Evolutionary conservation across 2,797 vertebrate species (phyloP), one percentile per base, ranked within the genome.

Genomic region (Micrastur ruficollis): DNA sequence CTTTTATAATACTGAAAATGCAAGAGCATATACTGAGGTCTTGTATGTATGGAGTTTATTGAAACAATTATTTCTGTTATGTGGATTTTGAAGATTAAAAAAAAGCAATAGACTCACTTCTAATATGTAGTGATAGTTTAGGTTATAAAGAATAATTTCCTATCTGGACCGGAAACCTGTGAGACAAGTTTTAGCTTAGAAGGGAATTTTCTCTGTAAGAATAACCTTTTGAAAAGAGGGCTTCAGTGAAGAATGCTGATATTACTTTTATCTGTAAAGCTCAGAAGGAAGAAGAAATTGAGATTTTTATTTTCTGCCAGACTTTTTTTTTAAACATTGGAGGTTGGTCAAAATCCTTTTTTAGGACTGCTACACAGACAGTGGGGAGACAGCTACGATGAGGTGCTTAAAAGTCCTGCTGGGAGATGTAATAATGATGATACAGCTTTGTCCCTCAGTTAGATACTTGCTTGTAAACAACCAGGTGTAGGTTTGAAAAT

Each of bases 61-160:
- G 17, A 90, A 89, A n/a, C 4, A 40, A 26, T 1, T 11, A 14
- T 59, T 73, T 87, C 34, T 71, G 5, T 34, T 82, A 27, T 14
- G 6, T 59, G 26, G 11, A 49, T 85, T 74, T 73, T 63, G 49
- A 63, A 14, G 2, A 29, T 27, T 21, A 25, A 63, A 34, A 74
- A 56, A 50, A 67, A 12, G 1, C n/a, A 86, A 11, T 31, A 79
- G 16, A 22, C 25, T 76, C 6, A 86, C 38, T 94, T 83, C 15
- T 75, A 75, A 74, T 80, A 17, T 47, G 6, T 16, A 74, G 15
- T 52, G 19, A 63, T 55, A 40, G 18, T 58, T 73, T 52, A 91
- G n/a, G 72, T 70, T 94, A 61, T 50, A 95, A 94, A 96, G 31
- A 89, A 71, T 26, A 19, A 66, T 82, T 95, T 95, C 15, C 36